Base-by-base conservation (phyloP, 2,797 vertebrate genomes). In the Taeniopygia guttata region DNA sequence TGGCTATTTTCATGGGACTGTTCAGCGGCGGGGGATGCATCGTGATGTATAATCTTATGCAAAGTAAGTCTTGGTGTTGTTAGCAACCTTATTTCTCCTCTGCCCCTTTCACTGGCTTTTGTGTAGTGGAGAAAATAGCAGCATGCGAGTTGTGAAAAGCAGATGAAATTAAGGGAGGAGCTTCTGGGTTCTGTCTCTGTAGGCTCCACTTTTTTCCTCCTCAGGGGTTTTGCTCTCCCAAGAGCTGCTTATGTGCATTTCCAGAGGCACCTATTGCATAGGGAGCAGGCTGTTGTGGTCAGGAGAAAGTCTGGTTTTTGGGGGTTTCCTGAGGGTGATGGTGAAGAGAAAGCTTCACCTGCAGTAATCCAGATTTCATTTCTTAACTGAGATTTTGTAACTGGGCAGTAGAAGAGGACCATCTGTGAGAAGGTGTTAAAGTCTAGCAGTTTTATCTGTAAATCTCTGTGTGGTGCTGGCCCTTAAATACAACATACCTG, bases 1-100 rank as follows among this genome's bases (percentile, higher is more conserved):
- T 98, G 97, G 84, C 98, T 68, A 91, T 99, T 94, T 98, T 98
- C 84, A 91, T 98, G 94, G 98, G 97, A 1, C 13, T 98, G 86
- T 56, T 98, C 83, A 98, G 97, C 0, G 90, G 96, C 1, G 94
- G 92, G 36, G 96, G 98, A 62, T 96, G 96, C 49, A 76, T 97
- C 49, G 84, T 98, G 81, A 97, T 98, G 98, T 98, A 99, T 94
- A 98, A 97, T 80, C 96, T 98, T 48, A 96, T 98, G 93, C 98
- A 99, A 92, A 98, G 98, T 99, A 96, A 98, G 98, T 97, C 76
- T 36, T 7, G 26, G 58, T 62, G 49, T 54, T 79, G 69, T 54
- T 64, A 56, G 83, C 66, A 84, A 64, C 89, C 62, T 89, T 60
- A 54, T 93, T 90, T 73, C 90, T 83, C 60, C 72, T 80, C 84